phyloP scores from a whole-genome alignment of 2,888 invertebrate species.

The Conomelus anceps region DNA sequence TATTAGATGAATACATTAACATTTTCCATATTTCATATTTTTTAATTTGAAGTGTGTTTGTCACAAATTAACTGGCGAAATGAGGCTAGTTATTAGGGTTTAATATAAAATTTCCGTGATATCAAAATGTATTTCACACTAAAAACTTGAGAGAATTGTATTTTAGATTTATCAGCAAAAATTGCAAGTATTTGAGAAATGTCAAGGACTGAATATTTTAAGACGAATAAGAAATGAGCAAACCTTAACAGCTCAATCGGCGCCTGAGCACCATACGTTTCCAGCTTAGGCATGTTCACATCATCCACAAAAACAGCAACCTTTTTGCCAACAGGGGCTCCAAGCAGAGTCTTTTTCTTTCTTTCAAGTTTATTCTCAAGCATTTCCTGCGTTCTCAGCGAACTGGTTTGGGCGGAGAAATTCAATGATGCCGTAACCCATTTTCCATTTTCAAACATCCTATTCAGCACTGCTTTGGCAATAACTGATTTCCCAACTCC shows the following conservation, averaged over 20 bases:
- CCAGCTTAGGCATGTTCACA: constrained; percentile 84
- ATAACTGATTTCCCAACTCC: constrained; percentile 88
- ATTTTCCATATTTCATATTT: no score
- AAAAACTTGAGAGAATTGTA: no score
- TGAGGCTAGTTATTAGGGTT: no score
- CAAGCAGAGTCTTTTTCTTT: constrained; percentile 67
- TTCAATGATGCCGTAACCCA: constrained; percentile 74
- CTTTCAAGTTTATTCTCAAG: constrained; percentile 80
- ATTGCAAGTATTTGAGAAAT: no score
- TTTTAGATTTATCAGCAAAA: no score
- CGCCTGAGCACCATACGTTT: constrained; percentile 84
- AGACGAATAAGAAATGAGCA: no score
- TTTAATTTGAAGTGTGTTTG: no score
- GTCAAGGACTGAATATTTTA: no score
- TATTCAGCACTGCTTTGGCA: constrained; percentile 65
- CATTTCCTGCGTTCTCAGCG: constrained; percentile 72
- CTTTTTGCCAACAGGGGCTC: constrained; percentile 75
- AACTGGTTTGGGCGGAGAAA: constrained; percentile 88
- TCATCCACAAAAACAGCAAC: constrained; percentile 84
- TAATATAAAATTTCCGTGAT: no score
- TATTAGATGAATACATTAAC: no score
- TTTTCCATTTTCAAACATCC: constrained; percentile 51
- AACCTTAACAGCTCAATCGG: constrained; percentile 81
- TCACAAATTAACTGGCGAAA: no score
- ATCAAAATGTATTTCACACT: no score